Evolutionary conservation across 2,797 vertebrate species (phyloP).

Genomic region (Rhyacichthys aspro): DNA sequence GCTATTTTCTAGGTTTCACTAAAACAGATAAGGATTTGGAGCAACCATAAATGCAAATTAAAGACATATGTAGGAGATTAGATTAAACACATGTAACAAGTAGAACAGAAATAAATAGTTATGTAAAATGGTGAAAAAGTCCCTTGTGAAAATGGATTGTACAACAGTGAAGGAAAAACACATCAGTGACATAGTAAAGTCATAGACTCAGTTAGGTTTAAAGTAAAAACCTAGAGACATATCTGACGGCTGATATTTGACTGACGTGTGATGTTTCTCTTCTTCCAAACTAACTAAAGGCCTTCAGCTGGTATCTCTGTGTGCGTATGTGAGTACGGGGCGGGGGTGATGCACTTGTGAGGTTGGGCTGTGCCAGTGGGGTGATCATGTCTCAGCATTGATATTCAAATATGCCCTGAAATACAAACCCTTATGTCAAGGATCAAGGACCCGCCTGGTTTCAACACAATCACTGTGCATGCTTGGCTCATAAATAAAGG

Average conservation of each 20-base stretch:
- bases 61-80: no score
- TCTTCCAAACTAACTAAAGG: constrained; percentile 32
- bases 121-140: no score
- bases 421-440: constrained; percentile 78
- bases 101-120: no score
- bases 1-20: no score
- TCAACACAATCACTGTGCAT: constrained; percentile 74
- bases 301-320: constrained; percentile 21
- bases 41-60: no score
- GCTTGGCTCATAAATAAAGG: constrained; percentile 77
- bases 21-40: no score
- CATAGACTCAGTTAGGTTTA: no score
- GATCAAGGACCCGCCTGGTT: constrained; percentile 80
- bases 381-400: constrained; percentile 74
- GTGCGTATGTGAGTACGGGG: constrained; percentile 10
- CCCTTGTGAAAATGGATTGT: no score
- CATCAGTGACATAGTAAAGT: no score
- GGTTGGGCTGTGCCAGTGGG: constrained; percentile 54
- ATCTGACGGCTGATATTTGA: constrained; percentile 55
- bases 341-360: constrained; percentile 36
- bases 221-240: not conserved
- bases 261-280: constrained; percentile 48
- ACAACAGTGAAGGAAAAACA: no score
- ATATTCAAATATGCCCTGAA: constrained; percentile 79
- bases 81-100: no score